phyloP scores from a whole-genome alignment of 2,888 invertebrate genomes.

The Epiperipatus broadwayi region DNA sequence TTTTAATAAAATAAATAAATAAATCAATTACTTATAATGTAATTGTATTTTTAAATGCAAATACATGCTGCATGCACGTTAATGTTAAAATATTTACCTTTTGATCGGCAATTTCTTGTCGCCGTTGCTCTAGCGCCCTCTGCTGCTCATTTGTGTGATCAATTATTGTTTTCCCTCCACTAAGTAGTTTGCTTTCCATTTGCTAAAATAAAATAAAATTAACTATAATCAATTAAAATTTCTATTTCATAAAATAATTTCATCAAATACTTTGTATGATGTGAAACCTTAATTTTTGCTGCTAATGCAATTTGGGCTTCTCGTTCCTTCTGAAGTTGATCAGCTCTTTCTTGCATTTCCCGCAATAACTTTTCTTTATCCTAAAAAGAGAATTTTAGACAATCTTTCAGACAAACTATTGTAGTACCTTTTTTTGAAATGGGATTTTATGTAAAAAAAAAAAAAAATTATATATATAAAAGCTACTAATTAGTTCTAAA shows the following conservation, averaged over 20 bases:
- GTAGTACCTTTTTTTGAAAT: too few species aligned
- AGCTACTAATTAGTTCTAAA: too few species aligned
- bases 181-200: slow-evolving; percentile 79
- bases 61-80: slow-evolving; percentile 8
- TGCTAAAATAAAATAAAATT: slow-evolving; percentile 15
- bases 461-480: too few species aligned
- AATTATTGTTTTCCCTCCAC: slow-evolving; percentile 80
- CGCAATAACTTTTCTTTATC: slow-evolving; percentile 37
- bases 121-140: slow-evolving; percentile 60
- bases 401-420: too few species aligned
- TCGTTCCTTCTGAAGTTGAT: slow-evolving; percentile 33
- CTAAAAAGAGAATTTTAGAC: too few species aligned
- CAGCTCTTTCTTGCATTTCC: slow-evolving; percentile 45
- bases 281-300: slow-evolving; percentile 46
- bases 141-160: slow-evolving; percentile 90
- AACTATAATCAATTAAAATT: neutral
- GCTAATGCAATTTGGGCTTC: slow-evolving; percentile 44
- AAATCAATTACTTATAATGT: slow-evolving; percentile 1
- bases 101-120: slow-evolving; percentile 70
- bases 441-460: too few species aligned
- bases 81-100: slow-evolving; percentile 34
- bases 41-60: slow-evolving; percentile 16
- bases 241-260: too few species aligned
- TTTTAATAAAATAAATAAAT: slow-evolving; percentile 15
- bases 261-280: too few species aligned